Conservation (phyloP, 2,888 invertebrate species). For the Campaea margaritaria region DNA sequence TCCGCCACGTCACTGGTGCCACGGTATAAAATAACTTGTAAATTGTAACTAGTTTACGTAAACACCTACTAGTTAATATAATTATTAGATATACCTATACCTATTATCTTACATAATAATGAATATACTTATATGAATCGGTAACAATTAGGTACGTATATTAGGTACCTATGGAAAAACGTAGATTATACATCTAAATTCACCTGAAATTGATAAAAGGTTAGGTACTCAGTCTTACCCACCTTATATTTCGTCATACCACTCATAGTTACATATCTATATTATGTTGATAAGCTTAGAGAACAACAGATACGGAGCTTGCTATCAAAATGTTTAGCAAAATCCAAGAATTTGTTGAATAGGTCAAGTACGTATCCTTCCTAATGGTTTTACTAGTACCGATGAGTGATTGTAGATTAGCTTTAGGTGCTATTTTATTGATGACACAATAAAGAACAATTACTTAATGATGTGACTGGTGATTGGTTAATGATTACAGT, state of each 20-base stretch:
- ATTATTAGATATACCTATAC: no score
- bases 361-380: slow-evolving; percentile 5
- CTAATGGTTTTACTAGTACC: neutral
- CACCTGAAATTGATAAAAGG: slow-evolving; percentile 12
- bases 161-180: slow-evolving; percentile 26
- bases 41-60: no score
- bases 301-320: slow-evolving; percentile 1
- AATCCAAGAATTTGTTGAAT: slow-evolving; percentile 18
- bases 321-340: slow-evolving; percentile 7
- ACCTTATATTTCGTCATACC: neutral
- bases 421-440: neutral
- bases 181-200: slow-evolving; percentile 24
- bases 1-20: no score
- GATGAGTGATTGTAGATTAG: neutral
- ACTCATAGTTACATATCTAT: neutral
- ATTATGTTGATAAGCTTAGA: neutral
- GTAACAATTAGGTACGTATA: neutral
- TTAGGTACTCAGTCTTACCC: no score
- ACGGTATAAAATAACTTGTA: no score
- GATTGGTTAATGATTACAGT: no score
- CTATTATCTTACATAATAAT: no score
- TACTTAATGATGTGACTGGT: no score
- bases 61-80: no score
- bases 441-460: neutral
- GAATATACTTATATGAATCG: neutral